These are phyloP conservation scores for Oryzias melastigma DNA, from an alignment of 2,113 vertebrate genomes.

Conservation along the genomic window DNA sequence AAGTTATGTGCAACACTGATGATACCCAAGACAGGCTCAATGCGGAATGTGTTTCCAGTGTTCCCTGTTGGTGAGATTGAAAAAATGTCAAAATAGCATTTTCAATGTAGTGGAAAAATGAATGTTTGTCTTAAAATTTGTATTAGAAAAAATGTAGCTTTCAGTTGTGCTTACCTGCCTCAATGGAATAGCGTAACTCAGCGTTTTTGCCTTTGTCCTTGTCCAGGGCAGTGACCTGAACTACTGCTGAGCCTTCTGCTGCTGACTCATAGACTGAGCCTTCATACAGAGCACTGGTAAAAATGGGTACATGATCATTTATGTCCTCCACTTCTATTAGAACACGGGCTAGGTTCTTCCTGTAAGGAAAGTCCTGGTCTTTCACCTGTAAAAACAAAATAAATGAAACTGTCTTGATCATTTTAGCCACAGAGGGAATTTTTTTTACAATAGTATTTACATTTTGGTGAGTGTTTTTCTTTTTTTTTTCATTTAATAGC, in stretches of 20 bases:
- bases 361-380: slow-evolving; percentile 96
- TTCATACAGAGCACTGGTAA: slow-evolving; percentile 90
- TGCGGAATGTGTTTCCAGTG: slow-evolving; percentile 87
- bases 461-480: too few species aligned
- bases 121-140: too few species aligned
- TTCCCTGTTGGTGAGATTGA: slow-evolving; percentile 80
- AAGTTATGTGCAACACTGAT: slow-evolving; percentile 88
- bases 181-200: slow-evolving; percentile 89
- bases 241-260: slow-evolving; percentile 91
- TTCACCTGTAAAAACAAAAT: slow-evolving; percentile 82
- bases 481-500: too few species aligned
- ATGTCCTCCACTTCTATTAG: slow-evolving; percentile 91
- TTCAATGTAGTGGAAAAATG: too few species aligned
- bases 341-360: slow-evolving; percentile 90
- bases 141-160: background rate
- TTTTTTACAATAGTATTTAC: too few species aligned
- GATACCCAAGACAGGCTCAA: slow-evolving; percentile 92
- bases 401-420: too few species aligned
- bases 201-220: slow-evolving; percentile 96
- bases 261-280: slow-evolving; percentile 93
- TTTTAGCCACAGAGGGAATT: too few species aligned
- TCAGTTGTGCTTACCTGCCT: slow-evolving; percentile 83
- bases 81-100: background rate
- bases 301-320: slow-evolving; percentile 93
- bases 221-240: slow-evolving; percentile 93